Evolutionary conservation across 2,888 invertebrate genomes (phyloP), one percentile per base, ranked within the genome.

Genomic region (Callyntrura sp.): DNA sequence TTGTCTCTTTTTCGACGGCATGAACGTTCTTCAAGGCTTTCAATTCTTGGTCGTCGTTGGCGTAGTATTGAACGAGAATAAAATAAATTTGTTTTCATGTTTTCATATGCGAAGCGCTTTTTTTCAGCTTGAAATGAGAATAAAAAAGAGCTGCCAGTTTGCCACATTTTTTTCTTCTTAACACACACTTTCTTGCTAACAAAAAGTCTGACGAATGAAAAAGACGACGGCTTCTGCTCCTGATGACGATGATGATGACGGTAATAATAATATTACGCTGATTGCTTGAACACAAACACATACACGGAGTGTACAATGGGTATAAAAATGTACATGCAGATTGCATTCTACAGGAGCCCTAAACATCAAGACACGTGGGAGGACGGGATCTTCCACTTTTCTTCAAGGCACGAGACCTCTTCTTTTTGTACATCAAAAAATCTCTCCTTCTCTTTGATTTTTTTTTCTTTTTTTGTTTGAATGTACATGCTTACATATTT

Each of bases 311-410:
- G 51, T 62, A 68, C 84, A 70, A 48, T 68, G 51, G n/a, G 11
- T 35, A 51, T 62, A 48, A 23, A 23, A 68, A 20, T 23, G 48
- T 35, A 28, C 68, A n/a, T 6, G 70, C 35, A 60, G 14, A 11
- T 79, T 78, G 73, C 23, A 85, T 60, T 25, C 45, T 35, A 43
- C 12, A 11, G 12, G 35, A 82, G 65, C 28, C 70, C 68, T 68
- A 76, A 76, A 85, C 79, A 73, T 82, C 51, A 90, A 76, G 87
- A 88, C 90, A 91, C 91, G 92, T 92, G 92, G 92, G 92, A 91
- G 92, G 92, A 92, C 92, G 91, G 91, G 92, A 91, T 92, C 90
- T 91, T 91, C 91, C 90, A 91, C 91, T 92, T 91, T 91, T 91
- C 91, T 88, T 91, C 79, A 90, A 91, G 91, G 91, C 91, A 91